phyloP scores from a whole-genome alignment of 2,113 vertebrate genomes.

The Tetrax tetrax region DNA sequence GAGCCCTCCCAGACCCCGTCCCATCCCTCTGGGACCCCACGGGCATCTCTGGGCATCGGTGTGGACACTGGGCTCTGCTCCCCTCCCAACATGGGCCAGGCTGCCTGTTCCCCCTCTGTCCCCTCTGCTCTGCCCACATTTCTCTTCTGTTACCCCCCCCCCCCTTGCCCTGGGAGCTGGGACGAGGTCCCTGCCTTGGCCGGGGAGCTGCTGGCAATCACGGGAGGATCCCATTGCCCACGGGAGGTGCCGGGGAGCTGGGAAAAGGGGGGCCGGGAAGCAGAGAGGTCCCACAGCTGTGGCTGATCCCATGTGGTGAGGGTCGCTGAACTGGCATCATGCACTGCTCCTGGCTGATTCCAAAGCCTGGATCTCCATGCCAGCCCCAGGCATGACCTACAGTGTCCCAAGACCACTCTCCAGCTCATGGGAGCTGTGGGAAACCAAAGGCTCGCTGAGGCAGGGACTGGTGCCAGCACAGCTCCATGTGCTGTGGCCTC shows the following conservation, averaged over 20 bases:
- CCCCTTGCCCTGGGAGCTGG: too few relatives aligned
- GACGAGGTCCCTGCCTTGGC: not conserved
- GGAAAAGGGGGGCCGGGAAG: not conserved
- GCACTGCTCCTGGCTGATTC: rapidly evolving
- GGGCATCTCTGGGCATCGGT: not conserved
- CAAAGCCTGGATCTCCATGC: not conserved
- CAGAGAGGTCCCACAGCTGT: rapidly evolving
- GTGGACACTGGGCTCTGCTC: not conserved
- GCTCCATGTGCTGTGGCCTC: not conserved
- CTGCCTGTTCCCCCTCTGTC: not conserved
- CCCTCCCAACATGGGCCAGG: not conserved
- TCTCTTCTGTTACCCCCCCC: not conserved
- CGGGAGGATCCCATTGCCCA: not conserved
- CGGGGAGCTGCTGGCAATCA: not conserved
- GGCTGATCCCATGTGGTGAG: not conserved
- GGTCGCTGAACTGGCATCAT: rapidly evolving
- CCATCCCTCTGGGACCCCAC: not conserved
- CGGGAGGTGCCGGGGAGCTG: not conserved
- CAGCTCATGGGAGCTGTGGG: not conserved
- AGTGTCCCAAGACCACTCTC: not conserved
- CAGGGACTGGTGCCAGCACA: not conserved
- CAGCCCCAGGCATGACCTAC: not conserved
- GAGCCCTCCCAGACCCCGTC: rapidly evolving
- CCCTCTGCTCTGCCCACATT: not conserved
- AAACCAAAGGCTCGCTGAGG: not conserved